Percentiles rank a stretch among this genome's conserved stretches.
phyloP scores from a whole-genome alignment of 2,113 vertebrate species.

The Nerophis lumbriciformis region DNA sequence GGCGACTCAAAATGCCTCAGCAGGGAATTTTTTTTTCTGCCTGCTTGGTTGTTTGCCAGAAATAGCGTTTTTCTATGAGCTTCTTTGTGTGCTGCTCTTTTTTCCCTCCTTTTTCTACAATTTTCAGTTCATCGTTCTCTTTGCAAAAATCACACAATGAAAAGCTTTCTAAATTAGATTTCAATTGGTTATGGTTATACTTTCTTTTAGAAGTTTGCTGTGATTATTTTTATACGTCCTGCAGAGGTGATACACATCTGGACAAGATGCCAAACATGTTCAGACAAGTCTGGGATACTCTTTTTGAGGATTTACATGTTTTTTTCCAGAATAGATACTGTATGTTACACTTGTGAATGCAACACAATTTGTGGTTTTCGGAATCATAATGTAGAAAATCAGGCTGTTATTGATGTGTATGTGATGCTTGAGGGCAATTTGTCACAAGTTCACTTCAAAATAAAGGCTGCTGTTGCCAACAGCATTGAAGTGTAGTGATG shows the following conservation, averaged over 20 bases:
- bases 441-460: background rate
- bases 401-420: background rate
- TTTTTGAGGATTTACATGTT: background rate
- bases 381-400: background rate
- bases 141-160: too few species aligned
- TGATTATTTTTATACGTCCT: too few species aligned
- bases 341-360: background rate
- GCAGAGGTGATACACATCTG: too few species aligned
- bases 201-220: too few species aligned
- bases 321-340: background rate
- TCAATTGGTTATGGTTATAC: too few species aligned
- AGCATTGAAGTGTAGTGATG: background rate
- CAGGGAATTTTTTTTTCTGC: background rate
- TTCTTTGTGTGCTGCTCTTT: too few species aligned
- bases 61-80: background rate
- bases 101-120: too few species aligned
- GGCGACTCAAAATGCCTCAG: constrained; percentile 16
- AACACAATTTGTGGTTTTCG: background rate
- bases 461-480: background rate
- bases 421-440: background rate
- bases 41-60: constrained; percentile 8
- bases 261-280: too few species aligned
- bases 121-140: too few species aligned
- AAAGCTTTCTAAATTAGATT: too few species aligned
- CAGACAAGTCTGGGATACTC: too few species aligned